Evolutionary conservation across 2,797 vertebrate species (phyloP), one percentile per base, ranked within the genome.

Genomic region (Parauchenoglanis punctatus): DNA sequence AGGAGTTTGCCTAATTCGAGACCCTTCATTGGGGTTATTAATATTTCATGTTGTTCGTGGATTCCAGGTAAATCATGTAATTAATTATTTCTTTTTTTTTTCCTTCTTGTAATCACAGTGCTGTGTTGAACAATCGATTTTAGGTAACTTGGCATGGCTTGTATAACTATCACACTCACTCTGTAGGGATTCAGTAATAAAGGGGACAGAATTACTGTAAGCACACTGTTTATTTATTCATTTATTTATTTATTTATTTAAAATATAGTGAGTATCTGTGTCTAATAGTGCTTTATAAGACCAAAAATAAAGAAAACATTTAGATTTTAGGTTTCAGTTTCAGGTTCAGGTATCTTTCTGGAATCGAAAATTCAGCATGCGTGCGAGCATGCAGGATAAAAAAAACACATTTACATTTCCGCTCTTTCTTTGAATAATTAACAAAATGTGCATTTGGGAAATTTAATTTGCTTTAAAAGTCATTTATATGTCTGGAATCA

Each of bases 1-100:
- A 89, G 92, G 90, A 92, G 83, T 88, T 85, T 90, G 78, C 88
- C 88, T 92, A 92, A 91, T 92, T 91, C 86, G 89, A 89, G 90
- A 90, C 80, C 86, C 89, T 90, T 92, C 81, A 92, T 89, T 88
- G 83, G 87, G 87, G 87, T 93, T 88, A 88, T 93, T 91, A 93
- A 89, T 92, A 91, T 90, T 92, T 91, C 85, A 90, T 91, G 78
- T 83, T 88, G 84, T 87, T 91, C 80, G 85, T 88, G 90, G 82
- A 85, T 88, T 84, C 77, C 87, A 90, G 89, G 91, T 92, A 91
- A 84, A 89, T 83, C 73, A 80, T 52, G 31, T 68, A 87, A 83
- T 67, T 83, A 52, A 83, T 52, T 67, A 31, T 81, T 44, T 40
- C 3, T 52, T 80, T 83, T 20, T 86, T 73, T 85, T 68, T 61